These are phyloP conservation scores for Drosophila cognata DNA, from an alignment of 2,888 invertebrate species.

Conservation along the genomic window DNA sequence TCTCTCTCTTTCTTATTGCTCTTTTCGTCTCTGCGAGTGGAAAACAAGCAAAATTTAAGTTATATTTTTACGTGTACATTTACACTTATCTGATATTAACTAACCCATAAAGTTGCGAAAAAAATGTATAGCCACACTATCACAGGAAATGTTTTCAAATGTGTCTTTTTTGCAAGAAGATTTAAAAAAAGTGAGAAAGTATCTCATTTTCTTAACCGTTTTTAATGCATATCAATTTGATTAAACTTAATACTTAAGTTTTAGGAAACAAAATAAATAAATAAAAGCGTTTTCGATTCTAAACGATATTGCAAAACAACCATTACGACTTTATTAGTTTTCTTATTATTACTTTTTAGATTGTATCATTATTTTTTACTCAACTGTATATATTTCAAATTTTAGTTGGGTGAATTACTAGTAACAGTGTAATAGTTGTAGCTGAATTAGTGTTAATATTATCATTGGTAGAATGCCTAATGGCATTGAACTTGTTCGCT, in stretches of 20 bases:
- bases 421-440: slow-evolving; percentile 13
- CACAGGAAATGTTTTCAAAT: not conserved
- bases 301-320: too few relatives aligned
- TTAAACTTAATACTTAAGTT: not conserved
- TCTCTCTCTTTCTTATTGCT: slow-evolving; percentile 1
- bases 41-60: not conserved
- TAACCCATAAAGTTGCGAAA: not conserved
- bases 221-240: not conserved
- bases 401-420: slow-evolving; percentile 11
- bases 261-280: too few relatives aligned
- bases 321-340: not conserved
- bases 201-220: not conserved
- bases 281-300: too few relatives aligned
- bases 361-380: not conserved
- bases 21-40: slow-evolving; percentile 56
- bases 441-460: slow-evolving; percentile 13
- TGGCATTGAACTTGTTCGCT: slow-evolving; percentile 68
- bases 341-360: not conserved
- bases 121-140: not conserved
- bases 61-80: not conserved
- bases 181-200: not conserved
- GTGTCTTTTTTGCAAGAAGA: not conserved
- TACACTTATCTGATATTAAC: not conserved
- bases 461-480: slow-evolving; percentile 30
- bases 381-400: slow-evolving; percentile 1